Conservation (phyloP, 2,797 vertebrate genomes). For the Holocentrus rufus region DNA sequence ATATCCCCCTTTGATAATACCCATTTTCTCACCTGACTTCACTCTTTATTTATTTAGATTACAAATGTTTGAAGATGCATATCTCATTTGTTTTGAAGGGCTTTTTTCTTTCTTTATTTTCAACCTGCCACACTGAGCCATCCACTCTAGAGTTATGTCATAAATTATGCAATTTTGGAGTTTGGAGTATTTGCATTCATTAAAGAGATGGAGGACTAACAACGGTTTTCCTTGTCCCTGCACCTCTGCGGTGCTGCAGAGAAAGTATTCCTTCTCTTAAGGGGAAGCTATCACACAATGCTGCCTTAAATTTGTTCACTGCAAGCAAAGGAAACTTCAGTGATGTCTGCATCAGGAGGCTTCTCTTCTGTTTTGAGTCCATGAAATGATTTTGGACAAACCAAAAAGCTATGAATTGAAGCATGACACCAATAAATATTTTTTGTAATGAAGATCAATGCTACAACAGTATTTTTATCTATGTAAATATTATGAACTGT, state of each 20-base stretch:
- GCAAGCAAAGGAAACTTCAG: constrained; percentile 50
- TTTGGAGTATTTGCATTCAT: constrained; percentile 37
- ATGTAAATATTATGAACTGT: constrained; percentile 60
- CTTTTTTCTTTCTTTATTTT: constrained; percentile 45
- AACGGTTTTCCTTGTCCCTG: constrained; percentile 34
- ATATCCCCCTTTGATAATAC: constrained; percentile 13
- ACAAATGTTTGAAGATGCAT: constrained; percentile 53
- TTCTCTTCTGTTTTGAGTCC: constrained; percentile 49
- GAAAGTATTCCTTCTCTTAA: constrained; percentile 36
- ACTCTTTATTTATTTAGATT: constrained; percentile 74
- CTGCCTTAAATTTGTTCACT: constrained; percentile 73
- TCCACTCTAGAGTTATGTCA: constrained; percentile 48
- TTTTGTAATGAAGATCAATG: constrained; percentile 67
- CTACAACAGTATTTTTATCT: constrained; percentile 52
- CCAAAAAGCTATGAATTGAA: constrained; percentile 55
- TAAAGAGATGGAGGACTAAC: constrained; percentile 40
- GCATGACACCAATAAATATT: constrained; percentile 59
- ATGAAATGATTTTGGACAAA: constrained; percentile 51
- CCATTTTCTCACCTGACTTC: constrained; percentile 38
- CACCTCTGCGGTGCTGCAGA: constrained; percentile 42
- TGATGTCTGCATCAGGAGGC: constrained; percentile 45
- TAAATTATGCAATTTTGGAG: constrained; percentile 63
- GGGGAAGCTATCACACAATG: constrained; percentile 49
- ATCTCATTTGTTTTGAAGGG: constrained; percentile 34
- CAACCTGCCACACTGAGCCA: constrained; percentile 79